Base-by-base conservation (phyloP, 92 coral and sea anemone species). In the Parazoanthus atlanticus region DNA sequence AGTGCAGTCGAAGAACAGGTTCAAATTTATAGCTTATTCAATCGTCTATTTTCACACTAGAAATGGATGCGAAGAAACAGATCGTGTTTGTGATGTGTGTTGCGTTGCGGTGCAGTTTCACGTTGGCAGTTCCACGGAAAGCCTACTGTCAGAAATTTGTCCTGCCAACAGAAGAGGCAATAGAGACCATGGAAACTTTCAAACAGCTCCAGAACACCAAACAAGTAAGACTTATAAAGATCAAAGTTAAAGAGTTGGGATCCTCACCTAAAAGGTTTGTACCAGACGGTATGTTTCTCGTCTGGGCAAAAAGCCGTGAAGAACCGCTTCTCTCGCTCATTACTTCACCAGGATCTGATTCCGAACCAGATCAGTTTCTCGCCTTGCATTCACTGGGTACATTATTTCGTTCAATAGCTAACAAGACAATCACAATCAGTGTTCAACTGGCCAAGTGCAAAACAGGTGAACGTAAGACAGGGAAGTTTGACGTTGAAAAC, bases 261-360 rank as follows among this genome's bases (percentile, higher is more conserved):
- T 0, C 33, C 23, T 21, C 23, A 26, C 17, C n/a, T 10, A 2
- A 32, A 30, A 30, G 38, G 23, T 30, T 34, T 12, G 77, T 11
- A 2, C 77, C 40, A 32, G 0, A 12, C 19, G 8, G 0, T 2
- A 5, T 73, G 77, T 4, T 33, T 73, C 43, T 30, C 46, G 78
- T 74, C 40, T 74, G 78, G 78, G 78, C 28, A 34, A 74, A 33
- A 19, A 74, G 78, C 78, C 78, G 46, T 74, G 78, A 33, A 34
- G 78, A 74, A 40, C 78, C 78, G 21, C 43, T 74, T 6, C 46
- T 74, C 9, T 34, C 78, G 28, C 8, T 74, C 15, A 25, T 19
- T 11, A 5, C 17, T 30, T 21, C 65, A 15, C 25, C 25, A 56
- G 25, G 4, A 56, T 12, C 65, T 4, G 21, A 15, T 21, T 56